These are phyloP conservation scores for Sebastes oblongus DNA, from an alignment of 2,797 vertebrate genomes.

Conservation along the genomic window DNA sequence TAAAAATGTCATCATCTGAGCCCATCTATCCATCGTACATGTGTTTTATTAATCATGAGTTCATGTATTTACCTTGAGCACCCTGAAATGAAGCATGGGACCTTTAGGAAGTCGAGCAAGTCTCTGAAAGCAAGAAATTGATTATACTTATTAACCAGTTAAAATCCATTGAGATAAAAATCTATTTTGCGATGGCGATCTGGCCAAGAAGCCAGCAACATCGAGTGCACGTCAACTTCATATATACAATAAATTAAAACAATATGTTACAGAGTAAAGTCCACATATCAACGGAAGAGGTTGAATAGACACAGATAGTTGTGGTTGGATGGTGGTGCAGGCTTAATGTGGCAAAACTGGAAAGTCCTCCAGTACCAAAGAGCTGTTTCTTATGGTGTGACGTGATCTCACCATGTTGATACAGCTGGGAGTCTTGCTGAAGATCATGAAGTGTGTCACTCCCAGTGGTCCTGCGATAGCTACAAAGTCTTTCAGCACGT, in stretches of 20 bases:
- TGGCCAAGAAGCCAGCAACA: neutral
- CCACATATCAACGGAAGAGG: neutral
- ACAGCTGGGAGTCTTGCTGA: conserved; percentile 83
- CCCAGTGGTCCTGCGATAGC: conserved; percentile 90
- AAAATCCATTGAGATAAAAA: neutral
- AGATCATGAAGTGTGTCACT: conserved; percentile 90
- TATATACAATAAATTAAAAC: neutral
- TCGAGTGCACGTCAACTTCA: neutral
- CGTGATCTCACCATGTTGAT: conserved; percentile 86
- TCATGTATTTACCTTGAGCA: conserved; percentile 81
- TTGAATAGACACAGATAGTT: neutral
- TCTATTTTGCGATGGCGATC: neutral
- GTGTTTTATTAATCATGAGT: fast-evolving
- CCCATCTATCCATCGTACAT: neutral
- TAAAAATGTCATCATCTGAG: conserved; percentile 66
- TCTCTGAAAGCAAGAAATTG: conserved; percentile 76
- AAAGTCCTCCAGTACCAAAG: too few species aligned
- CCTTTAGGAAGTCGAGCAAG: conserved; percentile 91
- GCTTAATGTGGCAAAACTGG: fast-evolving
- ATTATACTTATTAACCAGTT: neutral
- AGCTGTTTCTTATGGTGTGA: neutral
- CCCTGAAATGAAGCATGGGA: conserved; percentile 88
- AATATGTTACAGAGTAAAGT: neutral
- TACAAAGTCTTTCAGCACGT: conserved; percentile 92
- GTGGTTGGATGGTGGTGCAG: neutral